phyloP scores from a whole-genome alignment of 2,888 invertebrate genomes.

The Caenorhabditis drosophilae region DNA sequence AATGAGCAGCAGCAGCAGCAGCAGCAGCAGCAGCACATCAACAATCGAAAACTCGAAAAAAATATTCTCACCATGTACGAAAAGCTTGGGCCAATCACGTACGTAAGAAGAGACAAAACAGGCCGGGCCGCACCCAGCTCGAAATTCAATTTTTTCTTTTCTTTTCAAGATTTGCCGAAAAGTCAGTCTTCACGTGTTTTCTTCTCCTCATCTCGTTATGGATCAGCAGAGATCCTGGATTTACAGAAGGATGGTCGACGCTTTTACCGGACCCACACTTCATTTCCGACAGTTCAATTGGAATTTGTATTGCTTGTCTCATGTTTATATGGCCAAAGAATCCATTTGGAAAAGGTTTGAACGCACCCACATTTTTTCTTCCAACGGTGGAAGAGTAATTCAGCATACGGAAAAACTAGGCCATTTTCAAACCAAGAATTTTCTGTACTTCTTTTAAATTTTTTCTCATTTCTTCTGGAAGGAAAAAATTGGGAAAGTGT shows the following conservation, averaged over 20 bases:
- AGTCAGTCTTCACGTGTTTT: slow-evolving; percentile 30
- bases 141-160: too few species aligned
- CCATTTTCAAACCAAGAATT: too few species aligned
- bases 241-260: slow-evolving; percentile 36
- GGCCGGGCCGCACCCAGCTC: too few species aligned
- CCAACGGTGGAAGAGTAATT: background rate
- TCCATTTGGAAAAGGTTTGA: slow-evolving; percentile 14
- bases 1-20: slow-evolving; percentile 15
- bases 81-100: slow-evolving; percentile 29
- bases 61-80: slow-evolving; percentile 34
- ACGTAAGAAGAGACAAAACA: too few species aligned
- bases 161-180: slow-evolving; percentile 36
- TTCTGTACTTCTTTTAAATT: too few species aligned
- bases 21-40: slow-evolving; percentile 21
- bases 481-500: too few species aligned
- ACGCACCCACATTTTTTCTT: too few species aligned
- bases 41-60: slow-evolving; percentile 24
- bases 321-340: slow-evolving; percentile 45
- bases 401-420: too few species aligned
- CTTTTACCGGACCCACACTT: slow-evolving; percentile 12
- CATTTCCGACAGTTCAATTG: slow-evolving; percentile 32
- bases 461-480: too few species aligned
- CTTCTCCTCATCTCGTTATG: slow-evolving; percentile 33
- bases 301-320: slow-evolving; percentile 31
- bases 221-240: slow-evolving; percentile 43